These are phyloP conservation scores for Poeciliopsis presidionis DNA, from an alignment of 2,797 vertebrate genomes.

Conservation along the genomic window DNA sequence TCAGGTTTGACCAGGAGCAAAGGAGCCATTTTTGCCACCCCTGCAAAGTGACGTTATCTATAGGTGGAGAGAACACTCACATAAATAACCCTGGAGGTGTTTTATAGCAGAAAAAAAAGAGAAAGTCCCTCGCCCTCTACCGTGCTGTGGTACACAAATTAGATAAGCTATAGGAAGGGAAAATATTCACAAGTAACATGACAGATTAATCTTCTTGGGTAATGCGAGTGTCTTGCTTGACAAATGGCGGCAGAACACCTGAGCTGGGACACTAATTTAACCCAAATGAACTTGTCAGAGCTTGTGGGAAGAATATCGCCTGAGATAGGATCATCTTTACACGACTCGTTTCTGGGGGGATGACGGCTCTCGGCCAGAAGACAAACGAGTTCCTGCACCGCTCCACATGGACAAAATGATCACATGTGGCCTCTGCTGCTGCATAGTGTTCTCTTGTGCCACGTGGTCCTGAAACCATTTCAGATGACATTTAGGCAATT, in stretches of 20 bases:
- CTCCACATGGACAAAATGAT: slow-evolving; percentile 55
- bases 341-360: slow-evolving; percentile 34
- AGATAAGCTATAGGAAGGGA: slow-evolving; percentile 56
- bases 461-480: slow-evolving; percentile 34
- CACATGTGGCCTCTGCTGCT: slow-evolving; percentile 45
- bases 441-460: slow-evolving; percentile 22
- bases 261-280: slow-evolving; percentile 73
- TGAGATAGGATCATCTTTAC: slow-evolving; percentile 61
- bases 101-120: slow-evolving; percentile 31
- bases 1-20: slow-evolving; percentile 45
- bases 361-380: slow-evolving; percentile 45
- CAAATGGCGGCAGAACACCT: slow-evolving; percentile 70
- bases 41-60: slow-evolving; percentile 66
- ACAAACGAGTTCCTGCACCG: slow-evolving; percentile 60
- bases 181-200: slow-evolving; percentile 63
- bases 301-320: slow-evolving; percentile 57
- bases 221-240: slow-evolving; percentile 62
- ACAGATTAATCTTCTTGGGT: slow-evolving; percentile 70
- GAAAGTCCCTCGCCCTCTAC: not conserved
- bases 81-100: slow-evolving; percentile 64
- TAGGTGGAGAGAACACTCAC: slow-evolving; percentile 49
- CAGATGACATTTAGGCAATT: slow-evolving; percentile 25
- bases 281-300: slow-evolving; percentile 74
- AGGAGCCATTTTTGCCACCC: slow-evolving; percentile 40
- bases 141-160: slow-evolving; percentile 45